Evolutionary conservation across 2,888 invertebrate genomes (phyloP), one percentile per base, ranked within the genome.

Genomic region (Anaspis maculata): DNA sequence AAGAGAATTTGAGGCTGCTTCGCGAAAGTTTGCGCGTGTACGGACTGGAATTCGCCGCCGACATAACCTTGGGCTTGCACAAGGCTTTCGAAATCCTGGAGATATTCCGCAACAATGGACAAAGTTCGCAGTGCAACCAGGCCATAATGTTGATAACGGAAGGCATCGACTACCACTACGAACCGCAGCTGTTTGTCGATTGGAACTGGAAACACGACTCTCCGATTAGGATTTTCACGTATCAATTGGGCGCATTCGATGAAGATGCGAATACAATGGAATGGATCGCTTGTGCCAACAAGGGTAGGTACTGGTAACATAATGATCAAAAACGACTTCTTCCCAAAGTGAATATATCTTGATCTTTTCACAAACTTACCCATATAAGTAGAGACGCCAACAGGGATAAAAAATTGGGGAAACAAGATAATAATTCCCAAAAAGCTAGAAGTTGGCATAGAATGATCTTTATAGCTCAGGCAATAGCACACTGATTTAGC

Each of bases 141-240:
- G 95, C 95, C 13, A 96, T 98, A 54, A 96, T 98, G 95, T 69
- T 98, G 46, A 84, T 98, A 50, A 95, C 96, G 9, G 98, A 98
- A 67, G 96, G 96, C 11, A 87, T 96, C 7, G 94, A 96, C 25
- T 89, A 91, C 57, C 85, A 83, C 56, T 92, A 84, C 66, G 80
- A 88, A 57, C 52, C 47, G 12, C 84, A 89, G 51, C 77, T 94
- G 31, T 97, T 97, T 64, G 77, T 86, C 55, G 70, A 74, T 41
- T 86, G 83, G 66, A 97, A 95, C 65, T 82, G 83, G 79, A 70
- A 48, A 16, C 30, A 46, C 23, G 31, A 77, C 31, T 83, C 83
- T 67, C 82, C 91, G 51, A 89, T 95, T 29, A 74, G 98, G 49
- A 84, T 99, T 48, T 98, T 98, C 70, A 96, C 97, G 27, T 98